Base-by-base conservation (phyloP, 2,113 vertebrate genomes). In the Gambusia holbrooki region DNA sequence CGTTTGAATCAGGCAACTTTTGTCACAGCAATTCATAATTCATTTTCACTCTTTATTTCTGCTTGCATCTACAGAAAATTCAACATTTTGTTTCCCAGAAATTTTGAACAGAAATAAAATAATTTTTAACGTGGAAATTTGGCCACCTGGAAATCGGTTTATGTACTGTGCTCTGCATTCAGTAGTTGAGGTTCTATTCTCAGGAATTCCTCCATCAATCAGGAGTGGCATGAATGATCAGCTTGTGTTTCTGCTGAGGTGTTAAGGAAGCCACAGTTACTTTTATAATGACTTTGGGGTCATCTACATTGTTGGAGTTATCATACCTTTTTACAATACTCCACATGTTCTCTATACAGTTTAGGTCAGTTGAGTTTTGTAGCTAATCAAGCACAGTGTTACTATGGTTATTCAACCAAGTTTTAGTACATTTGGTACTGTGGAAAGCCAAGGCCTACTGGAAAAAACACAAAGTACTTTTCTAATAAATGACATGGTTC, bases 1-100 rank as follows among this genome's bases (percentile, higher is more conserved):
- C 70, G 62, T 22, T 82, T 75, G 78, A 73, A 74, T 66, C 69
- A n/a, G 69, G 28, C 40, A 69, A 78, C 69, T 58, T 25, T 58
- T 58, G 10, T 25, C 51, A n/a, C 51, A 58, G 22, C 5, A 8
- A n/a, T 58, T 58, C 33, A 35, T 35, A 10, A 58, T 58, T 58
- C 25, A 58, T n/a, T 58, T 58, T 10, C 7, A n/a, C 22, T n/a
- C 22, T 58, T 25, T 58, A 10, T 11, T n/a, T 58, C 51, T 58
- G 9, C 22, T n/a, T 25, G 25, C 2, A n/a, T 7, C 19, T 25
- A 58, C 1, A 58, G 19, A n/a, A n/a, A 58, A 25, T 54, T 54
- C 15, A 22, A 54, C 5, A 3, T 54, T 54, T 25, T 25, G 3
- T 42, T 42, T 42, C 40, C 15, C 40, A 42, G 14, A 58, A 25